A percentile compares a stretch with the other conserved stretches of the same genome.
Evolutionary conservation across 2,888 invertebrate species (phyloP).

Genomic region (Allacma fusca): DNA sequence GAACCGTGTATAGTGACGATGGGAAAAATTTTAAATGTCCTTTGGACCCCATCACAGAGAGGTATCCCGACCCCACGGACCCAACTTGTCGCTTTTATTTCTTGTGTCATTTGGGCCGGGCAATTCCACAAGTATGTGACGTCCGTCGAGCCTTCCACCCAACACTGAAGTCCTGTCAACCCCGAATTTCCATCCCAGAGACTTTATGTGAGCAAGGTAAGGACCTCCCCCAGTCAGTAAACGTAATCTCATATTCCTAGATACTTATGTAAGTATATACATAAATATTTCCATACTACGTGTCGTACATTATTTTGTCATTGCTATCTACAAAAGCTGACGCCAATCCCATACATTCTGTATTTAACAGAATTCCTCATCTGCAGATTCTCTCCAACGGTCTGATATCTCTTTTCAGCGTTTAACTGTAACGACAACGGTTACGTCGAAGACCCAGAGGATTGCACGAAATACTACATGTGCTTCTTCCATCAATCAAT

Average conservation of each 20-base stretch:
- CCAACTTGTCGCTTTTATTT: slow-evolving; percentile 48
- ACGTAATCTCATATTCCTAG: too few relatives aligned
- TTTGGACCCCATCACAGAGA: slow-evolving; percentile 50
- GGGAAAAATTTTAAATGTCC: slow-evolving; percentile 47
- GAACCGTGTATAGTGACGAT: slow-evolving; percentile 28
- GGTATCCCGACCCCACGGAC: slow-evolving; percentile 47
- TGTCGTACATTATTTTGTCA: too few relatives aligned
- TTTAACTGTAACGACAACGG: slow-evolving; percentile 42
- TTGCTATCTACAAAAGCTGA: too few relatives aligned
- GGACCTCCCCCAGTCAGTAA: too few relatives aligned
- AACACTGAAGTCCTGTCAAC: slow-evolving; percentile 43
- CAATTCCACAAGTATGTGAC: slow-evolving; percentile 46
- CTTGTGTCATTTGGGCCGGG: slow-evolving; percentile 53
- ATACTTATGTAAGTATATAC: too few relatives aligned
- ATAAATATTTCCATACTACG: too few relatives aligned
- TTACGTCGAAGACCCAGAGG: slow-evolving; percentile 49
- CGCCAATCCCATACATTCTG: too few relatives aligned
- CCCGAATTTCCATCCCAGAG: slow-evolving; percentile 44
- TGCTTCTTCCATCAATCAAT: slow-evolving; percentile 52
- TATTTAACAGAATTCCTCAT: too few relatives aligned
- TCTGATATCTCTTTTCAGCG: slow-evolving; percentile 11
- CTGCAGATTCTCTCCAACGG: too few relatives aligned
- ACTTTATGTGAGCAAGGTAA: slow-evolving; percentile 31
- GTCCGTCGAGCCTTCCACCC: slow-evolving; percentile 53
- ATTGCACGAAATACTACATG: slow-evolving; percentile 56